A percentile compares a stretch with the other conserved stretches of the same genome.
phyloP scores from a whole-genome alignment of 2,113 vertebrate species.

The Sinosuthora webbiana region DNA sequence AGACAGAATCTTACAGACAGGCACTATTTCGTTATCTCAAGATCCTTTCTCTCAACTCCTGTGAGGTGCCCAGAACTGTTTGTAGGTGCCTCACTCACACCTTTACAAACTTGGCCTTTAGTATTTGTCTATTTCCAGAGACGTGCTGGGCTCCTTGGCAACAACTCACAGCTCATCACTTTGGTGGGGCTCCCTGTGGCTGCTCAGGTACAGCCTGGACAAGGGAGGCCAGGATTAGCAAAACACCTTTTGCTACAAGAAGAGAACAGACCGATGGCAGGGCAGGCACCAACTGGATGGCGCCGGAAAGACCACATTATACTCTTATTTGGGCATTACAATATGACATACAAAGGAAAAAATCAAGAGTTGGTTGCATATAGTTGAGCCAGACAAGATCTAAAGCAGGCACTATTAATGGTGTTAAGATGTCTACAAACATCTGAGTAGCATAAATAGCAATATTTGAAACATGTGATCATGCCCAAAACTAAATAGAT shows the following conservation, averaged over 20 bases:
- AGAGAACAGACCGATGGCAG: neutral
- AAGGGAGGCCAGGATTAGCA: neutral
- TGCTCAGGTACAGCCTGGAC: neutral
- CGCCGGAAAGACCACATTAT: neutral
- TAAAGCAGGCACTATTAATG: neutral
- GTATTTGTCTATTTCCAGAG: neutral
- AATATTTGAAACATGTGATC: neutral
- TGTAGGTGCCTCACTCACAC: neutral
- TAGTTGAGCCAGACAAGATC: neutral
- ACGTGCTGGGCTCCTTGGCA: neutral
- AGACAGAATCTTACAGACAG: neutral
- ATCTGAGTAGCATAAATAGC: neutral
- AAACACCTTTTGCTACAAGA: neutral
- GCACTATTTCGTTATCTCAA: neutral
- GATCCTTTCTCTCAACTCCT: neutral
- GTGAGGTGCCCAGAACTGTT: neutral
- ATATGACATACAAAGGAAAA: neutral
- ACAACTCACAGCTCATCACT: neutral
- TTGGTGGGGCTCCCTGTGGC: neutral
- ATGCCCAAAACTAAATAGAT: neutral
- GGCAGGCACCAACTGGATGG: fast-evolving
- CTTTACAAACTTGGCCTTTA: neutral
- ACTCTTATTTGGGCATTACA: neutral
- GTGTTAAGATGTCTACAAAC: neutral
- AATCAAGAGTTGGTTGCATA: neutral